Base-by-base conservation (phyloP, 2,888 invertebrate genomes). In the Timandra comae region DNA sequence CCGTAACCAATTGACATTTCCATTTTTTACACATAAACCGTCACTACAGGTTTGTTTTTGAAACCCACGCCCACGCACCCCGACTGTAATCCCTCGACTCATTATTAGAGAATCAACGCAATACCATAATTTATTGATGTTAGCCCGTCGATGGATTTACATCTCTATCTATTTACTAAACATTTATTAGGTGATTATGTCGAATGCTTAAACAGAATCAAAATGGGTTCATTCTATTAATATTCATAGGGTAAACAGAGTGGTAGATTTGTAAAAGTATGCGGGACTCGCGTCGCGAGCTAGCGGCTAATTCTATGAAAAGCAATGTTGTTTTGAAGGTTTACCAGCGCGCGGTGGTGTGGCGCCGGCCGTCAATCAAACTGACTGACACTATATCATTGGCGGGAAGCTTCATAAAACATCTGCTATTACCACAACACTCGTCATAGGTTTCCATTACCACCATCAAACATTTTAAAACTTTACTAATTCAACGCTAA, bases 291-390 rank as follows among this genome's bases (percentile, higher is more conserved):
- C 44, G 48, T 26, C 40, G 42, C 34, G 37, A 3, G 16, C 16
- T 16, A 3, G 16, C n/a, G n/a, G n/a, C 35, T 49, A 46, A 48
- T 49, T 45, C 39, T 49, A 51, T 41, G 52, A 52, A 60, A 53
- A 52, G 42, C 48, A 46, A 45, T 54, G 45, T 36, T 39, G 43
- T 33, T 40, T 33, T 30, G 35, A 23, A 19, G 30, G 24, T 38
- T 31, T 33, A 35, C 32, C 29, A 43, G 48, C 48, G 48, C 43
- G 7, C 2, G 49, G 46, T 41, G 46, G 44, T 27, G 39, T 55
- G 68, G 72, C 69, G 69, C 69, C 76, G 52, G 58, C 68, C 56
- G 75, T 76, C 78, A 71, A 74, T 79, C 78, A 77, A 43, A 41
- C 49, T 46, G 64, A 63, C 66, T 59, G 74, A 64, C 68, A 63